Evolutionary conservation across 2,888 invertebrate species (phyloP).

Genomic region (Creontiades dilutus): DNA sequence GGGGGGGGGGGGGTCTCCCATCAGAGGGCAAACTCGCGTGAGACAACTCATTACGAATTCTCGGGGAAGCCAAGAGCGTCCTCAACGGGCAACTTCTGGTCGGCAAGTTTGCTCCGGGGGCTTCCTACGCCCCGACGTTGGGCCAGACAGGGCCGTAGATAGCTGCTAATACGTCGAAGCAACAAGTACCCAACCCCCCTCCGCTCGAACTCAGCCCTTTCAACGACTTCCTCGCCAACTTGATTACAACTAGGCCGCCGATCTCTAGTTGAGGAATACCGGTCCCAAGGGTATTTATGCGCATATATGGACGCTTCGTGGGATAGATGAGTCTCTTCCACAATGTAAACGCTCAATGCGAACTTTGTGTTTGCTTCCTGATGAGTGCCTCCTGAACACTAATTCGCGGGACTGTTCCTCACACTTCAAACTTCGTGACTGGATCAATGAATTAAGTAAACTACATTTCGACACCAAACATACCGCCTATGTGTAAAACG

Average conservation of each 20-base stretch:
- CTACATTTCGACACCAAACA: too few relatives aligned
- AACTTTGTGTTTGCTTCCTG: neutral
- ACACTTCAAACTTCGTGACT: neutral
- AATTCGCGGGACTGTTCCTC: neutral
- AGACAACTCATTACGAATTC: slow-evolving; percentile 50
- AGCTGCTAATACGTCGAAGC: slow-evolving; percentile 34
- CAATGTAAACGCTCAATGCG: neutral
- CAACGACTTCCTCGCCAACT: neutral
- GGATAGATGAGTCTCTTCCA: neutral
- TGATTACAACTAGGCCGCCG: slow-evolving; percentile 14
- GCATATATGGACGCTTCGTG: neutral
- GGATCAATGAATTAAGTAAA: neutral
- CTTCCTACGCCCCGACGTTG: neutral
- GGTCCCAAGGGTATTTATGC: neutral
- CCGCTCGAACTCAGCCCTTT: neutral
- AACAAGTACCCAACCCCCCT: slow-evolving; percentile 24
- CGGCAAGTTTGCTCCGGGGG: slow-evolving; percentile 20
- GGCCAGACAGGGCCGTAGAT: neutral
- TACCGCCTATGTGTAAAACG: too few relatives aligned
- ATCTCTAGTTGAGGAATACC: neutral
- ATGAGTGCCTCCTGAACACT: neutral
- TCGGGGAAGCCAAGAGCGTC: neutral
- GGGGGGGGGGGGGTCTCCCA: neutral
- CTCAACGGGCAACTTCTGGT: slow-evolving; percentile 22
- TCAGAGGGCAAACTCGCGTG: slow-evolving; percentile 30